Conservation (phyloP, 92 coral and sea anemone species). For the Parazoanthus darwini region DNA sequence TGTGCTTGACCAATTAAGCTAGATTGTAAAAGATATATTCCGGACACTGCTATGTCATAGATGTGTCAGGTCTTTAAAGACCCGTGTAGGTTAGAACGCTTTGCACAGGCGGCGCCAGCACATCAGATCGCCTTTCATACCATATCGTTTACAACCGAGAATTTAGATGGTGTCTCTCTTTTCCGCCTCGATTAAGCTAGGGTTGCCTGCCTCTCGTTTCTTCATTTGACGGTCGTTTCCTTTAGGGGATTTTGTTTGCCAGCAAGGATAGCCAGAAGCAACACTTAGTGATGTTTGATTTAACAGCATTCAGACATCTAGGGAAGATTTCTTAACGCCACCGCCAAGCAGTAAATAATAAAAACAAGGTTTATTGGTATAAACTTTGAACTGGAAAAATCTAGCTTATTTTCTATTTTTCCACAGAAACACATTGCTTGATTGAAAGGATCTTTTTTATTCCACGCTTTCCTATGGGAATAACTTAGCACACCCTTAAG, state of each 20-base stretch:
- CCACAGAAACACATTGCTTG: no score
- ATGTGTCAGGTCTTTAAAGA: constrained; percentile 5
- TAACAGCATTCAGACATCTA: no score
- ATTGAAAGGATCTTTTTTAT: no score
- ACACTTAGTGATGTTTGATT: not conserved
- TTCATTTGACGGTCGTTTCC: not conserved
- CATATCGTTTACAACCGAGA: not conserved
- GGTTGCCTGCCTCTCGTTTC: not conserved
- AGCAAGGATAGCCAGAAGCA: not conserved
- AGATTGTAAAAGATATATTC: not conserved
- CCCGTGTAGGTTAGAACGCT: not conserved
- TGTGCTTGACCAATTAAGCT: not conserved
- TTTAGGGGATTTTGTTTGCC: not conserved
- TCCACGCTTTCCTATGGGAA: no score
- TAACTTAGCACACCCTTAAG: no score
- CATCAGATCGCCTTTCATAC: not conserved
- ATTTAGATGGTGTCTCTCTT: not conserved
- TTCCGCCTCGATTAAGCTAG: not conserved
- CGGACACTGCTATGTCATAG: not conserved
- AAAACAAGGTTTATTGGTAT: no score
- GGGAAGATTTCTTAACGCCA: not conserved
- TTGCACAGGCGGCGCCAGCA: not conserved
- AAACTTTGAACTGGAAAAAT: no score
- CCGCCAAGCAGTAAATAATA: not conserved
- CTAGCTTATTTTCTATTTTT: no score